Percentiles rank a stretch among this genome's conserved stretches.
Evolutionary conservation across 2,113 vertebrate species (phyloP).

Genomic region (Tetrax tetrax): DNA sequence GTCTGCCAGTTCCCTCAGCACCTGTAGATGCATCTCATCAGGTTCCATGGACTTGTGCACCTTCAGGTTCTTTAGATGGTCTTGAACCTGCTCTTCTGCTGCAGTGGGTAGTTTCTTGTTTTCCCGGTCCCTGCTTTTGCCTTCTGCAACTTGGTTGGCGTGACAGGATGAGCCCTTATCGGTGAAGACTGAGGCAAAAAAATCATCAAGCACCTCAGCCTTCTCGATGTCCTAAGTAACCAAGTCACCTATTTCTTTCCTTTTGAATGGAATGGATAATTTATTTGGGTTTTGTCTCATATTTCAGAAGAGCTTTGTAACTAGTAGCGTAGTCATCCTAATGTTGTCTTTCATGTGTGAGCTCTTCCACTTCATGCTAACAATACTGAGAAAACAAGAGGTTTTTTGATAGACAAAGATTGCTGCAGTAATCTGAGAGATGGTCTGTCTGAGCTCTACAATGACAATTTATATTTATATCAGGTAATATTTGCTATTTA

Average conservation of each 20-base stretch:
- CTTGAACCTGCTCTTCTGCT: no score
- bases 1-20: no score
- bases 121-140: no score
- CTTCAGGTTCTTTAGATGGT: no score
- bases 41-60: no score
- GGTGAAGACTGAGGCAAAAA: no score
- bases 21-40: no score
- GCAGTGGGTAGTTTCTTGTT: no score
- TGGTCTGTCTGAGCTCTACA: background rate
- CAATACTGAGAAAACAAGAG: background rate
- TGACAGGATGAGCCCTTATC: no score
- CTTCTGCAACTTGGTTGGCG: no score
- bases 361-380: background rate
- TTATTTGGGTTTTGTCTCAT: background rate
- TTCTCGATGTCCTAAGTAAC: no score
- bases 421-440: background rate
- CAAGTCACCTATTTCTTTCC: background rate
- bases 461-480: background rate
- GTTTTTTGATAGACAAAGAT: background rate
- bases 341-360: background rate
- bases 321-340: background rate
- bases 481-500: background rate
- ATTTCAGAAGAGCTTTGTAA: background rate
- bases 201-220: no score
- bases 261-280: background rate